Base-by-base conservation (phyloP, 1,140 invertebrate species). In the Drosophila nasuta region DNA sequence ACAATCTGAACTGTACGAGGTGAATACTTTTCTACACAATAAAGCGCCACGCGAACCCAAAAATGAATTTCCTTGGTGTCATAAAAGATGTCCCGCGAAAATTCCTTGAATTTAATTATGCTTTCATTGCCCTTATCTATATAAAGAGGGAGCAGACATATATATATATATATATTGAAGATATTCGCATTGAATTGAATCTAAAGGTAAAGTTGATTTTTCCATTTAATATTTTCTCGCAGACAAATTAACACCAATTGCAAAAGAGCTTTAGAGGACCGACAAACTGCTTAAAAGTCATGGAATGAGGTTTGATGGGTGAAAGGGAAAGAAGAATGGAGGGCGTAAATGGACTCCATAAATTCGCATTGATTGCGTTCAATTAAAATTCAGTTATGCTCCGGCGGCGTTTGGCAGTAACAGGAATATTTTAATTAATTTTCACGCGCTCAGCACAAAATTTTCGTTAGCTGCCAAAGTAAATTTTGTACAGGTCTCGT, bases 361-460 rank as follows among this genome's bases (percentile, higher is more conserved):
- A 91, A 87, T 79, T 88, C 88, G 71, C 83, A 91, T 91, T 91
- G 88, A 91, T 91, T 91, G 88, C 76, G 88, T 91, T 91, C 88
- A 91, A 91, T 91, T 91, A 91, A 91, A 91, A 91, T 91, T 91
- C 88, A 91, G 88, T 91, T 91, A 91, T 91, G 88, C 88, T 88
- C 80, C 68, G 80, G 58, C 83, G 81, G 80, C 77, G 83, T 54
- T 83, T 80, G 82, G 77, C 75, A 91, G 76, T 79, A 73, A 79
- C 83, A 86, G 74, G 81, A 91, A 91, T 91, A 91, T 91, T 91
- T 91, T 91, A 91, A 91, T 91, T 91, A 88, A 91, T 88, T 91
- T 91, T 91, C 88, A 79, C 88, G 88, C 88, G 82, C 83, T 91
- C 88, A 91, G 88, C 88, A 91, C 70, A 91, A 88, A 83, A 87